Base-by-base conservation (phyloP, 1,140 invertebrate genomes). In the Diachasma alloeum region DNA sequence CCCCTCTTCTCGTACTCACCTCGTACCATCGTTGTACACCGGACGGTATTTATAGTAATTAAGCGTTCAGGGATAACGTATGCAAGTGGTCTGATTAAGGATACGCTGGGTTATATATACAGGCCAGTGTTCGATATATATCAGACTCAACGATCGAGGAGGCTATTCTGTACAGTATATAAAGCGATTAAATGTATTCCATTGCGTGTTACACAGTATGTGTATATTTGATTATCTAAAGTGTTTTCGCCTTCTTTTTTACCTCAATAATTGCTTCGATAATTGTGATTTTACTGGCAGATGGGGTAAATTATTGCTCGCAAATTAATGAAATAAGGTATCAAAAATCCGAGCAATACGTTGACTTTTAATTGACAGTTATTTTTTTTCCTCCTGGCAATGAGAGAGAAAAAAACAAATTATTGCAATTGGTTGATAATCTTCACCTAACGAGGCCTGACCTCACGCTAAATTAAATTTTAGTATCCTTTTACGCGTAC, bases 51-150 rank as follows among this genome's bases (percentile, higher is more conserved):
- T 68, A 68, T 68, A 73, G 70, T 77, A 77, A 77, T 77, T 77
- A 77, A 77, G 70, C 70, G 70, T 76, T 76, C 63, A 76, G 69
- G 67, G 44, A 67, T 42, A 66, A 75, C 73, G 56, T 76, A 70
- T 53, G 67, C 73, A 74, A 76, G 75, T 48, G 71, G 59, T 77
- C 72, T 74, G 72, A 74, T 74, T 74, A 74, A 74, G 72, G 63
- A 74, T 74, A 68, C 31, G 66, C n/a, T n/a, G 26, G 36, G 66
- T 39, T 68, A 68, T 68, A 39, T 68, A 68, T 68, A 68, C 26
- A 39, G n/a, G 66, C 66, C 66, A 68, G 36, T 66, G 63, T 68
- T 63, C 66, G 66, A 68, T 68, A 68, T 63, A 63, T 68, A 68
- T 68, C 66, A 37, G 36, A 19, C 31, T 68, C 36, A 39, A 37